Percentiles rank a stretch among this genome's conserved stretches.
Evolutionary conservation across 2,888 invertebrate genomes (phyloP).

Genomic region (Cosmia trapezina): DNA sequence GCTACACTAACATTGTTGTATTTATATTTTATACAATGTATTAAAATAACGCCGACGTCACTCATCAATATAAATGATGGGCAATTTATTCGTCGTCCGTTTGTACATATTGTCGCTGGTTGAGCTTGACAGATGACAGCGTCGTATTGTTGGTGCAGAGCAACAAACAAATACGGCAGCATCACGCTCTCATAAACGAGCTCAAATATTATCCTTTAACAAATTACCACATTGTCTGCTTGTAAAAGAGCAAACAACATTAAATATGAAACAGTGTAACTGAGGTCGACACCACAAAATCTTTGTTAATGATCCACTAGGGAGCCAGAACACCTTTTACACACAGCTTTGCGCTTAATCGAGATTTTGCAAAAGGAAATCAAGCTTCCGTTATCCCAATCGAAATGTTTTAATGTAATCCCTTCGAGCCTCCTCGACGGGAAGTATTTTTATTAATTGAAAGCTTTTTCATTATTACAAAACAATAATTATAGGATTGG

Average conservation of each 20-base stretch:
- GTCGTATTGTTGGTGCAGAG: constrained; percentile 79
- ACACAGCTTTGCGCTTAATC: constrained; percentile 71
- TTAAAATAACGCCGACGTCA: constrained; percentile 71
- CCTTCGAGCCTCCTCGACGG: constrained; percentile 33
- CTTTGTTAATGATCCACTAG: constrained; percentile 72
- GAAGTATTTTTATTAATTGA: constrained; percentile 58
- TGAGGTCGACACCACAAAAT: constrained; percentile 65
- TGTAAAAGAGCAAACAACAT: constrained; percentile 78
- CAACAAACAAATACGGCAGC: constrained; percentile 87
- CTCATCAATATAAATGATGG: constrained; percentile 86
- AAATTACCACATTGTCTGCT: constrained; percentile 82
- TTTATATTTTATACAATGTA: constrained; percentile 67
- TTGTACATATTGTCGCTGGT: constrained; percentile 83
- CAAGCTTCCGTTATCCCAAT: constrained; percentile 71
- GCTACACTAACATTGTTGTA: constrained; percentile 32
- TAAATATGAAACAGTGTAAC: constrained; percentile 74
- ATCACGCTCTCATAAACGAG: constrained; percentile 86
- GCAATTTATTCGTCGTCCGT: constrained; percentile 84
- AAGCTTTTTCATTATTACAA: constrained; percentile 50
- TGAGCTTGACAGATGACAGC: constrained; percentile 87
- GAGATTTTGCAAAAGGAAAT: constrained; percentile 72
- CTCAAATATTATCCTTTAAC: constrained; percentile 87
- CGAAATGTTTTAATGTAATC: constrained; percentile 71
- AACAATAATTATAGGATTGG: constrained; percentile 28
- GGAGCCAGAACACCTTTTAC: constrained; percentile 65